A percentile compares a stretch with the other conserved stretches of the same genome.
These are phyloP conservation scores for Haplochromis vanheusdeni DNA, from an alignment of 2,113 vertebrate genomes.

Conservation along the genomic window DNA sequence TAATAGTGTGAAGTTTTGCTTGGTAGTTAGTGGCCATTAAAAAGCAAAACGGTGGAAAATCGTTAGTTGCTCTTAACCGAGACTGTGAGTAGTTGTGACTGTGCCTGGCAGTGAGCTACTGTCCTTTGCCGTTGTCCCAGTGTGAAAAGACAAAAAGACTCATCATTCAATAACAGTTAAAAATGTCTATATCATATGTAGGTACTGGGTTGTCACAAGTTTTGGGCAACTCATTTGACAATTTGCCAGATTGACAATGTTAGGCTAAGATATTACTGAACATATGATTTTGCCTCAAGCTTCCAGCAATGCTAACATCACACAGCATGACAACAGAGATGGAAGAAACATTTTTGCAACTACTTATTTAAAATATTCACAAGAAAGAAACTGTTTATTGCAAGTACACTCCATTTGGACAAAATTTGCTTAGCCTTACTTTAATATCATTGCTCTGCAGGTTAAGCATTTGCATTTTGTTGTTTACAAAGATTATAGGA, in stretches of 20 bases:
- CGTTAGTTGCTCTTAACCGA: background rate
- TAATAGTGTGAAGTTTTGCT: background rate
- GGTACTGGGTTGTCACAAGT: background rate
- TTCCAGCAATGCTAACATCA: background rate
- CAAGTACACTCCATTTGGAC: background rate
- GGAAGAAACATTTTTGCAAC: background rate
- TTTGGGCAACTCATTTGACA: background rate
- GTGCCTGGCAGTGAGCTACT: background rate
- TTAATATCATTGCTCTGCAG: background rate
- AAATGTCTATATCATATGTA: background rate
- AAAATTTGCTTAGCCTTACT: background rate
- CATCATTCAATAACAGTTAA: background rate
- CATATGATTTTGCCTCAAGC: background rate
- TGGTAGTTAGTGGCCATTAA: background rate
- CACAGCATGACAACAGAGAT: background rate
- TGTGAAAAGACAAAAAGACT: background rate
- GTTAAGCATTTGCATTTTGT: background rate
- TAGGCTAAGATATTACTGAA: background rate
- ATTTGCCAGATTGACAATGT: background rate
- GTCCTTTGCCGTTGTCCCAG: background rate
- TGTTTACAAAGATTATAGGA: background rate
- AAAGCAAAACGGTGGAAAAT: background rate
- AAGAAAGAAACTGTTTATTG: background rate
- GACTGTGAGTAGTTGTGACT: background rate
- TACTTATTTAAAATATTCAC: background rate